Evolutionary conservation across 2,113 vertebrate species (phyloP).

Genomic region (Aphelocoma coerulescens): DNA sequence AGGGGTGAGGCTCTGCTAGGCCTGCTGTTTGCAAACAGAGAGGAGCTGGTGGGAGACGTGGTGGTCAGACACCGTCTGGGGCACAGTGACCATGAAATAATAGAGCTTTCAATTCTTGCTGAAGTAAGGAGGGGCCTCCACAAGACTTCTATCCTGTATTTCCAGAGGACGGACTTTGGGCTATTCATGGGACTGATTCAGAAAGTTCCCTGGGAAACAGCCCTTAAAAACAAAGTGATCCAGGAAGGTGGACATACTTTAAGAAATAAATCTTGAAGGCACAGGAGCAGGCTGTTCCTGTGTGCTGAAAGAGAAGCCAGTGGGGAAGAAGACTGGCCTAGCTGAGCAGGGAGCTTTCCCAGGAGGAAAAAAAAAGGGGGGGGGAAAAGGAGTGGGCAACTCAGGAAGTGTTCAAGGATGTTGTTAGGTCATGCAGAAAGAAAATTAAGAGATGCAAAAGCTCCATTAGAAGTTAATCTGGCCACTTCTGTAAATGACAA

Average conservation of each 20-base stretch:
- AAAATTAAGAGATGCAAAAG: not conserved
- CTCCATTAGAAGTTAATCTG: not conserved
- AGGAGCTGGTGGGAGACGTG: not conserved
- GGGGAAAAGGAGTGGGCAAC: not conserved
- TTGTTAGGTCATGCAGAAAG: not conserved
- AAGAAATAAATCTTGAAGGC: not conserved
- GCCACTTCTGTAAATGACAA: not conserved
- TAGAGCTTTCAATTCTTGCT: not conserved
- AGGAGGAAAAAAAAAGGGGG: not conserved
- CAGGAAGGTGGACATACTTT: not conserved
- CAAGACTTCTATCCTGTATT: not conserved
- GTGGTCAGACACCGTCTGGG: not conserved
- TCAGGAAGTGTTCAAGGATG: not conserved
- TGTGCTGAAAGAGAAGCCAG: not conserved
- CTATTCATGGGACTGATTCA: not conserved
- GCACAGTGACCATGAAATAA: not conserved
- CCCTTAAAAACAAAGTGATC: not conserved
- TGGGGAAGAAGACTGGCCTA: not conserved
- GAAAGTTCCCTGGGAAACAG: not conserved
- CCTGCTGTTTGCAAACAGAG: not conserved
- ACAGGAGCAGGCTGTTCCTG: rapidly evolving
- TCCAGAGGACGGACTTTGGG: not conserved
- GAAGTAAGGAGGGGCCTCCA: not conserved
- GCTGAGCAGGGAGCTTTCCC: not conserved
- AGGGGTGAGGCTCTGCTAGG: too few species aligned